A percentile compares a stretch with the other conserved stretches of the same genome.
Evolutionary conservation across 2,888 invertebrate species (phyloP).

Genomic region (Chalcosyrphus nemorum): DNA sequence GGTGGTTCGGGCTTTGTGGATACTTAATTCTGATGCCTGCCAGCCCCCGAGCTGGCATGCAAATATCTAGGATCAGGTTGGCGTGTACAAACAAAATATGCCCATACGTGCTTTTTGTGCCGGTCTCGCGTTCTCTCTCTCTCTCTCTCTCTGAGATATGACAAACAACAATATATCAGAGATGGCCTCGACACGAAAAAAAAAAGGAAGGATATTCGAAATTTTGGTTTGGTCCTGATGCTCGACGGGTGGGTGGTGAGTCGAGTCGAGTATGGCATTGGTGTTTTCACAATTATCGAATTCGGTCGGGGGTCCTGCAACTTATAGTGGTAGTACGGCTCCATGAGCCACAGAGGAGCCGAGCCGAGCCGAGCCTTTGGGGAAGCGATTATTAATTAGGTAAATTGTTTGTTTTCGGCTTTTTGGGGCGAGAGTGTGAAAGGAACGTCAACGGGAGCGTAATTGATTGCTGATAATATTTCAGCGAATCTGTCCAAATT

Average conservation of each 20-base stretch:
- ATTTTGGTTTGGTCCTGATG: conserved; percentile 33
- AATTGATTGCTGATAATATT: conserved; percentile 72
- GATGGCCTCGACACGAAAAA: conserved; percentile 66
- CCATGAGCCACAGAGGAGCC: not conserved
- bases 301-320: conserved; percentile 27
- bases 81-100: conserved; percentile 47
- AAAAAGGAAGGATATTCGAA: conserved; percentile 56
- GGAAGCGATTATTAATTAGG: conserved; percentile 64
- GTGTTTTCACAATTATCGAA: conserved; percentile 46
- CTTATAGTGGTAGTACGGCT: conserved; percentile 10
- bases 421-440: conserved; percentile 4
- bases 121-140: too few relatives aligned
- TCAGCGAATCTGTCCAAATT: conserved; percentile 67
- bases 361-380: not conserved
- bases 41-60: conserved; percentile 48
- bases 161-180: conserved; percentile 64
- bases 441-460: conserved; percentile 41
- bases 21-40: conserved; percentile 68
- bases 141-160: conserved; percentile 50
- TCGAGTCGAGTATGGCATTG: not conserved
- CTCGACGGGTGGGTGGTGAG: not conserved
- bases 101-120: conserved; percentile 48
- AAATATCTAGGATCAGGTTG: conserved; percentile 59
- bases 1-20: conserved; percentile 69
- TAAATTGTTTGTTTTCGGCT: conserved; percentile 61